phyloP scores from a whole-genome alignment of 2,113 vertebrate species.

The Damaliscus lunatus region DNA sequence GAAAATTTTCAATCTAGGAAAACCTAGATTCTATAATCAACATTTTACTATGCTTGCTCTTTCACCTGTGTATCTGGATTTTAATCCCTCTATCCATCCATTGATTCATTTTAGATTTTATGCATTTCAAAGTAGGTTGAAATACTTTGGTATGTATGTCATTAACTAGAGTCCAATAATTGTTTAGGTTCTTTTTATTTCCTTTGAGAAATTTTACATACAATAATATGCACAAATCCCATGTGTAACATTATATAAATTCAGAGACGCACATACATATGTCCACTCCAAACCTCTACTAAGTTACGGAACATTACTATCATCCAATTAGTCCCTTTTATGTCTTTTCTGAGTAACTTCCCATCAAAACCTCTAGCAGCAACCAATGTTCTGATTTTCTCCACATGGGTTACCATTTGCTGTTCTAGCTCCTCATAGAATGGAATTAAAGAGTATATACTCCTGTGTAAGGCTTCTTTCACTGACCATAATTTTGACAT shows the following conservation, averaged over 20 bases:
- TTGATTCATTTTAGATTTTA: background rate
- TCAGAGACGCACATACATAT: background rate
- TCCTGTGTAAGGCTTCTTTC: background rate
- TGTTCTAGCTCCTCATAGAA: background rate
- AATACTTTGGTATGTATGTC: background rate
- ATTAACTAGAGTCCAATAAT: background rate
- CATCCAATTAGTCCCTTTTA: background rate
- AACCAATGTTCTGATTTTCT: background rate
- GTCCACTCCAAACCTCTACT: background rate
- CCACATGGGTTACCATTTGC: background rate
- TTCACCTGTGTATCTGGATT: rapidly evolving
- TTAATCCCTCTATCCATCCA: background rate
- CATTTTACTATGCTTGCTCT: background rate
- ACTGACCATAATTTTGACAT: background rate
- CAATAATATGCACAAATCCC: background rate
- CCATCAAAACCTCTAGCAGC: background rate
- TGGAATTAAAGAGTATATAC: background rate
- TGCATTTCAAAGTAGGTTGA: background rate
- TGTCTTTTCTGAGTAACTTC: background rate
- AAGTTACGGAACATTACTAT: background rate
- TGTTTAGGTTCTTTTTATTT: background rate
- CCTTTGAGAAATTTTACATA: background rate
- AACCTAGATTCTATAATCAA: background rate
- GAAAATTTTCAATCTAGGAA: background rate
- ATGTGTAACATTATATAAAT: background rate